Base-by-base conservation (phyloP, 2,113 vertebrate species). In the Mesembrinibis cayennensis region DNA sequence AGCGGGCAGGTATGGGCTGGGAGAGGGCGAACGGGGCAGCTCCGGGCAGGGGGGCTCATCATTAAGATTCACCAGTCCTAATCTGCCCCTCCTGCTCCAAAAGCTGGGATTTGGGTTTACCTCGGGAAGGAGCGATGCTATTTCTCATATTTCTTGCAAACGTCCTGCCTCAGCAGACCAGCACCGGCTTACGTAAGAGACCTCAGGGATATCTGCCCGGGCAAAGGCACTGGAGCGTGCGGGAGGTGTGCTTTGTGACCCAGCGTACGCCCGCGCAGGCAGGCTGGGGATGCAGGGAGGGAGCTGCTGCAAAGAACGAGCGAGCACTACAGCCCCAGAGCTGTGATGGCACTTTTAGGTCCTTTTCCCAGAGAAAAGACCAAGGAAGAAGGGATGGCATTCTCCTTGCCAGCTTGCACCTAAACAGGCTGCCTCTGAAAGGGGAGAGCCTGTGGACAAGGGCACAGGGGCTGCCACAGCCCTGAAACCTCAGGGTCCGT, bases 61-160 rank as follows among this genome's bases (percentile, higher is more conserved):
- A 20, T 20, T 53, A 30, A 66, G 17, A 19, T 18, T 36, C 38
- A 49, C 25, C 65, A 40, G 7, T 89, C 52, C 53, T 72, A 9
- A 67, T 56, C 59, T 78, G 23, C 18, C 14, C 9, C 17, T 53
- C 27, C 49, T 74, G 34, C 55, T 36, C 38, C 12, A 61, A 66
- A 70, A 3, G 1, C 25, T 0, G 0, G 47, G 52, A 12, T 59
- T 59, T 1, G 6, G 17, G 16, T 73, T 70, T 81, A 47, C 34
- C 40, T 45, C 3, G 2, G 49, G 72, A 72, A 76, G 32, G n/a
- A 86, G 13, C 0, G 0, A 67, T 53, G 72, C 15, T 30, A 1
- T 45, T 71, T 67, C 61, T 67, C 42, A 13, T 44, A 50, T 59
- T 81, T 65, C 42, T 59, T 80, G 72, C 44, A 69, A 45, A 65